These are phyloP conservation scores for Botrylloides violaceus DNA, from an alignment of 23 tunicate genomes.

Conservation along the genomic window DNA sequence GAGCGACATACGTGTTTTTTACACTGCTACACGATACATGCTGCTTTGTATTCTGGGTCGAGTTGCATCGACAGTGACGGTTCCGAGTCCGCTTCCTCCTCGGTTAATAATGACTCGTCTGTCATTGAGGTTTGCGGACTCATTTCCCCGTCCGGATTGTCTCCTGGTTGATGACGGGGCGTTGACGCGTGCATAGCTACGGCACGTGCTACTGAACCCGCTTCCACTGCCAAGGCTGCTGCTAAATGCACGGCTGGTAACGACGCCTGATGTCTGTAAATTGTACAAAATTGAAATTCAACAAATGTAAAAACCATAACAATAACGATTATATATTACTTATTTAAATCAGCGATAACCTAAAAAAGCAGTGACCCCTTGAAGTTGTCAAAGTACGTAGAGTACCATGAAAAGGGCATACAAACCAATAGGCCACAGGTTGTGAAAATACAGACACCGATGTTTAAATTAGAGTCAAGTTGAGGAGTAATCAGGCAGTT, in stretches of 20 bases:
- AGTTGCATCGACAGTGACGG: constrained; percentile 10
- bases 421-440: too few relatives aligned
- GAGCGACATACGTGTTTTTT: too few relatives aligned
- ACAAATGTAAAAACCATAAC: too few relatives aligned
- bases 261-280: constrained; percentile 61
- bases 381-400: too few relatives aligned
- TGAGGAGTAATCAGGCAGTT: too few relatives aligned
- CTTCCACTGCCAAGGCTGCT: constrained; percentile 94
- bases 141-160: not conserved
- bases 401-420: too few relatives aligned
- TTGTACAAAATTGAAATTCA: not conserved
- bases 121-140: constrained; percentile 8
- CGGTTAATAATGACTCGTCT: constrained; percentile 18
- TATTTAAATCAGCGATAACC: too few relatives aligned
- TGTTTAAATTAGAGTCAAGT: too few relatives aligned
- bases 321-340: too few relatives aligned
- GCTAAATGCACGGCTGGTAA: constrained; percentile 84
- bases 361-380: too few relatives aligned
- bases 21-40: constrained; percentile 20
- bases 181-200: constrained; percentile 56
- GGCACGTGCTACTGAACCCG: constrained; percentile 92
- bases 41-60: constrained; percentile 23
- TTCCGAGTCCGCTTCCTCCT: constrained; percentile 5
- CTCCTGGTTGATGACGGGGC: constrained; percentile 10
- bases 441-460: too few relatives aligned